These are phyloP conservation scores for Trogon surrucura DNA, from an alignment of 2,113 vertebrate genomes.

Conservation along the genomic window DNA sequence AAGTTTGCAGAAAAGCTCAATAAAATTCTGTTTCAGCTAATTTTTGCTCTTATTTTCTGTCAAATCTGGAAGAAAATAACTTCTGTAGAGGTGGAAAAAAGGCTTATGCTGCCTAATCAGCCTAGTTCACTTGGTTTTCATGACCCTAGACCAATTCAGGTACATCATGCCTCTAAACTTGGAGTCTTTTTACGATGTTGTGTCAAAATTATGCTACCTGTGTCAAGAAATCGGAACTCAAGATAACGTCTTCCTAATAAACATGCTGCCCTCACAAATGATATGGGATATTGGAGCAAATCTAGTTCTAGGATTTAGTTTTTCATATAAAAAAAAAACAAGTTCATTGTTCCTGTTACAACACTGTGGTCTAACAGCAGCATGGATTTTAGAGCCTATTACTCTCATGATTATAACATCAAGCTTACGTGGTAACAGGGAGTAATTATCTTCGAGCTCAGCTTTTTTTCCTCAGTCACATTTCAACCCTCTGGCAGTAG, in stretches of 20 bases:
- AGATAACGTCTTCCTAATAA: not conserved
- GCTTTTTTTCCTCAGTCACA: not conserved
- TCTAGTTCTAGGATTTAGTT: not conserved
- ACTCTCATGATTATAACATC: not conserved
- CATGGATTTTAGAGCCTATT: not conserved
- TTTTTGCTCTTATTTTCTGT: not conserved
- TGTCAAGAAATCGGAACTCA: not conserved
- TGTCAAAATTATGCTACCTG: not conserved
- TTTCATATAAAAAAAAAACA: not conserved
- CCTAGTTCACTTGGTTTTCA: not conserved
- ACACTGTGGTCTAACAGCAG: not conserved
- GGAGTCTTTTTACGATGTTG: not conserved
- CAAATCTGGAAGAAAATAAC: not conserved
- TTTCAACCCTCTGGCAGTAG: not conserved
- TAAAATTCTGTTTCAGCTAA: not conserved
- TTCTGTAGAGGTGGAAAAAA: not conserved
- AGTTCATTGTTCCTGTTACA: not conserved
- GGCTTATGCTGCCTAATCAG: fast-evolving
- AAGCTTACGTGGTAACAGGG: not conserved
- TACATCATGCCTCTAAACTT: not conserved
- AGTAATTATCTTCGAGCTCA: not conserved
- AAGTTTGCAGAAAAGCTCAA: not conserved
- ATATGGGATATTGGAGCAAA: not conserved
- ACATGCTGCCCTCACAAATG: not conserved
- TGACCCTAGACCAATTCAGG: not conserved